phyloP scores from a whole-genome alignment of 2,113 vertebrate genomes.

The Nerophis lumbriciformis region DNA sequence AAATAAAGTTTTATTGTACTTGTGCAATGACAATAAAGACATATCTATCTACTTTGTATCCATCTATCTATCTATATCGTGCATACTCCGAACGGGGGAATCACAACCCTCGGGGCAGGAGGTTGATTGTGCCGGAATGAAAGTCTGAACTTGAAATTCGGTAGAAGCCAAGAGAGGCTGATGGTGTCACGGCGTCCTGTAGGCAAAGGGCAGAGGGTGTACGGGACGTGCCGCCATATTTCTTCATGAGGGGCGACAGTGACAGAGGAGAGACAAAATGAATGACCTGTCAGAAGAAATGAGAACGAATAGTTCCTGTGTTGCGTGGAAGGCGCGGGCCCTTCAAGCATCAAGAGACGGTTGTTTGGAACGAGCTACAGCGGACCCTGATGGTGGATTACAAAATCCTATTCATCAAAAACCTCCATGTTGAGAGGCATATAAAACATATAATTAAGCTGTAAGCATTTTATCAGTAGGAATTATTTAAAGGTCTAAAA shows the following conservation, averaged over 20 bases:
- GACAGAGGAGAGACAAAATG: conserved; percentile 67
- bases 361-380: conserved; percentile 21
- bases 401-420: not conserved
- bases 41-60: too few species aligned
- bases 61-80: not conserved
- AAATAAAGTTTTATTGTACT: too few species aligned
- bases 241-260: conserved; percentile 74
- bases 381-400: not conserved
- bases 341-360: conserved; percentile 65
- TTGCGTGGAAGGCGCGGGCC: conserved; percentile 53
- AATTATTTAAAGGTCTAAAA: not conserved
- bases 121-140: not conserved
- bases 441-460: too few species aligned
- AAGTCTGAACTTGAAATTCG: conserved; percentile 13
- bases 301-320: conserved; percentile 71
- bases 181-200: conserved; percentile 37
- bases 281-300: conserved; percentile 75
- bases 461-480: not conserved
- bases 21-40: too few species aligned
- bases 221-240: conserved; percentile 67
- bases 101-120: not conserved
- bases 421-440: not conserved
- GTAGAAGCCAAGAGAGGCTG: conserved; percentile 4
- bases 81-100: conserved; percentile 7
- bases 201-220: conserved; percentile 52